Evolutionary conservation across 2,797 vertebrate species (phyloP), one percentile per base, ranked within the genome.

Genomic region (Syndactyla subalaris): DNA sequence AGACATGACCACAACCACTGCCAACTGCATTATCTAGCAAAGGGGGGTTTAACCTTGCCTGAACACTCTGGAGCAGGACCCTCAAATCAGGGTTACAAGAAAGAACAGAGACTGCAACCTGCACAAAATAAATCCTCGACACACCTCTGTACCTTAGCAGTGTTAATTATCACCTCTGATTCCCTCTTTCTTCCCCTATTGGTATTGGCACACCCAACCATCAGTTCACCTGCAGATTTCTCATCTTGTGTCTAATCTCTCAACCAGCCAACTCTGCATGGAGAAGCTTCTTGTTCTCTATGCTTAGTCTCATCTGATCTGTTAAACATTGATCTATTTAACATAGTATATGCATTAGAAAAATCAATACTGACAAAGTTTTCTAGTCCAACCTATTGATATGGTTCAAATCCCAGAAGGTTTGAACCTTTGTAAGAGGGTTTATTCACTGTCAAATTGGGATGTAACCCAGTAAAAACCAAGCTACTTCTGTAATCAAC

Each of bases 341-440:
- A 93, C 83, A 48, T 10, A 14, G 51, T 23, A 48, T 27, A 52
- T 59, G 32, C 86, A 82, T 76, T 84, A 93, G 52, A 85, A 91
- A 76, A 95, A 88, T 94, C 90, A 88, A 86, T 94, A 76, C 66
- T 92, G 63, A 92, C 68, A 76, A 70, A 79, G 51, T 65, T 93
- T 61, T 73, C 41, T 80, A 93, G 72, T 52, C 45, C 45, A 32
- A 57, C 76, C 52, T 70, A 51, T 13, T 68, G 70, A 61, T 38
- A 82, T 3, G 23, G 27, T 59, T 87, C 68, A 62, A 73, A 82
- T 38, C 24, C 34, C 79, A 68, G 41, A 88, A 85, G 7, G 13
- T 39, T 39, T 14, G 39, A 39, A 39, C 14, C 14, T 13, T 30
- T 24, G 80, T 61, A 79, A 73, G 76, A 92, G 84, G 81, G 72